These are phyloP conservation scores for Temnothorax ravouxi DNA, from an alignment of 2,888 invertebrate species.

Conservation along the genomic window DNA sequence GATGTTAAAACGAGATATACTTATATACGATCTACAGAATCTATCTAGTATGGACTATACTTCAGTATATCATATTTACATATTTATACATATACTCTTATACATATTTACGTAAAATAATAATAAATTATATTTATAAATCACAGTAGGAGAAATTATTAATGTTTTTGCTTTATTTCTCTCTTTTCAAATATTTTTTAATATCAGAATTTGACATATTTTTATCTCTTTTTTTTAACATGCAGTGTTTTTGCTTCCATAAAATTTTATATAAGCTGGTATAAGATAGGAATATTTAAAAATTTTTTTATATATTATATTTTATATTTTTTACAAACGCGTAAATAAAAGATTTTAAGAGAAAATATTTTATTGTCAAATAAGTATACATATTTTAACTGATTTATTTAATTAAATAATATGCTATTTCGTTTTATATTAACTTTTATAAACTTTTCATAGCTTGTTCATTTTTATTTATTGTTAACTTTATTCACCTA, in stretches of 20 bases:
- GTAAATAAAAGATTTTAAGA: neutral
- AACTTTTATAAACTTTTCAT: neutral
- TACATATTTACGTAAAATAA: too few relatives aligned
- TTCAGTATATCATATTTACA: too few relatives aligned
- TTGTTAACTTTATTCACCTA: neutral
- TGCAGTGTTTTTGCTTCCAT: neutral
- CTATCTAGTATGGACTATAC: too few relatives aligned
- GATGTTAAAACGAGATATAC: too few relatives aligned
- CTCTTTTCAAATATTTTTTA: neutral
- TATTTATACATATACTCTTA: too few relatives aligned
- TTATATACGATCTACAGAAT: too few relatives aligned
- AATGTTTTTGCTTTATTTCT: neutral
- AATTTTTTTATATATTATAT: neutral
- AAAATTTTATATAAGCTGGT: slow-evolving; percentile 16
- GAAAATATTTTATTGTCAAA: slow-evolving; percentile 5
- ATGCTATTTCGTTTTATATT: neutral
- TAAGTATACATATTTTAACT: neutral
- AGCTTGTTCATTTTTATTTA: neutral
- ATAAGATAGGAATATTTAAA: neutral
- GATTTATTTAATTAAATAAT: slow-evolving; percentile 1
- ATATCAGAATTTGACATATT: neutral
- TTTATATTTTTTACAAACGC: neutral
- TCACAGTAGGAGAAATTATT: neutral
- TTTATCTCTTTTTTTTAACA: neutral
- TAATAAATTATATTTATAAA: too few relatives aligned